These are phyloP conservation scores for Carpatolechia fugitivella DNA, from an alignment of 2,888 invertebrate species.

Conservation along the genomic window DNA sequence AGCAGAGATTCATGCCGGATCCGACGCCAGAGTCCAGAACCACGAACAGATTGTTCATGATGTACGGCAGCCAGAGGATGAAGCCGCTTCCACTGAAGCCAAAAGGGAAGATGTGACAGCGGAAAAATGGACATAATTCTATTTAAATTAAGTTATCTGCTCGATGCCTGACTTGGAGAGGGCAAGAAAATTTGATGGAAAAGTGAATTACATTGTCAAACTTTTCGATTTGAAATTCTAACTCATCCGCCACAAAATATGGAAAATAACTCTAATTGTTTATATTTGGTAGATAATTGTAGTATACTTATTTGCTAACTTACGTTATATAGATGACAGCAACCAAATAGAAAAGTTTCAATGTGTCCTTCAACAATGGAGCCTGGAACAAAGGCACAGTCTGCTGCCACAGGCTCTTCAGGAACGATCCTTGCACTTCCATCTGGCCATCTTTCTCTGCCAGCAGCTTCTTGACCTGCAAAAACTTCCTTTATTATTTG, in stretches of 20 bases:
- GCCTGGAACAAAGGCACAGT: constrained; percentile 75
- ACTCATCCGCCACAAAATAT: too few relatives aligned
- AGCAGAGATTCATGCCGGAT: constrained; percentile 65
- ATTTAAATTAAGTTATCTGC: too few relatives aligned
- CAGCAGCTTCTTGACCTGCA: constrained; percentile 56
- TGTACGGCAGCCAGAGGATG: constrained; percentile 71
- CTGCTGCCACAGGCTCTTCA: constrained; percentile 69
- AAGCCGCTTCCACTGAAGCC: constrained; percentile 64
- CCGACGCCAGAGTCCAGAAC: constrained; percentile 60
- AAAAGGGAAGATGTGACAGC: background rate
- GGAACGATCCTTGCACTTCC: constrained; percentile 43
- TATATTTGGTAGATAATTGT: too few relatives aligned
- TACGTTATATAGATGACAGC: constrained; percentile 79
- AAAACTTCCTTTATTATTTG: too few relatives aligned
- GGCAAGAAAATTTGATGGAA: too few relatives aligned
- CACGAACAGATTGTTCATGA: constrained; percentile 71
- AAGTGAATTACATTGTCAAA: too few relatives aligned
- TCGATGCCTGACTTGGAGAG: too few relatives aligned
- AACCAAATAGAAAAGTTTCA: constrained; percentile 79
- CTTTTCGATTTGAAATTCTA: too few relatives aligned
- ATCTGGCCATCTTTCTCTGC: constrained; percentile 56
- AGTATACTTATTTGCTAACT: too few relatives aligned
- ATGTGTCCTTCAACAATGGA: constrained; percentile 74
- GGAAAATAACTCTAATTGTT: too few relatives aligned
- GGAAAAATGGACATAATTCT: too few relatives aligned